A percentile compares a stretch with the other conserved stretches of the same genome.
phyloP scores from a whole-genome alignment of 2,113 vertebrate genomes.

The Cairina moschata region DNA sequence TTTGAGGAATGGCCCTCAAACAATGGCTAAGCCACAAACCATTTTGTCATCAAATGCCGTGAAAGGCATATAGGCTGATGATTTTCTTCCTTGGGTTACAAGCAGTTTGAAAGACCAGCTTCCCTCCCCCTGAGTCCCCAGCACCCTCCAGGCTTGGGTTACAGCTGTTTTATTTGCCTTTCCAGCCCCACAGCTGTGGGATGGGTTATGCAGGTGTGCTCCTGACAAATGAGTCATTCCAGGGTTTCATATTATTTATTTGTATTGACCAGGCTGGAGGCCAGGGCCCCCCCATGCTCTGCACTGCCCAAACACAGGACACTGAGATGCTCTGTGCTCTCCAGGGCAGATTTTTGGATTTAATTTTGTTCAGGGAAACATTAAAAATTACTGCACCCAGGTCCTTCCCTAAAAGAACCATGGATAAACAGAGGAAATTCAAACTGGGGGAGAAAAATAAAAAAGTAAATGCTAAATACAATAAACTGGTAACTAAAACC shows the following conservation, averaged over 20 bases:
- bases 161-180: slow-evolving; percentile 65
- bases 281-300: background rate
- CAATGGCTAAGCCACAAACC: slow-evolving; percentile 77
- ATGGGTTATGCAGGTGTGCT: slow-evolving; percentile 62
- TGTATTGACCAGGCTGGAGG: background rate
- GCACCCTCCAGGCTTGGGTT: slow-evolving; percentile 43
- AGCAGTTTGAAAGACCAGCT: slow-evolving; percentile 17
- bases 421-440: background rate
- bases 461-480: background rate
- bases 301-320: background rate
- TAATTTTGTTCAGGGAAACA: background rate
- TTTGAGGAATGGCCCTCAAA: slow-evolving; percentile 80
- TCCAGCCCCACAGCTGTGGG: slow-evolving; percentile 46
- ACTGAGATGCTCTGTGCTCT: fast-evolving
- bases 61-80: slow-evolving; percentile 61
- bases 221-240: slow-evolving; percentile 7
- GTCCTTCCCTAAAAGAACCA: background rate
- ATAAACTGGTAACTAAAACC: background rate
- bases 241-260: slow-evolving; percentile 30
- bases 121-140: slow-evolving; percentile 1
- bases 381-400: background rate
- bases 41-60: slow-evolving; percentile 73
- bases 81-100: slow-evolving; percentile 66
- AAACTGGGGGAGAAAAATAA: background rate
- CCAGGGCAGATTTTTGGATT: background rate